Conservation (phyloP, 2,888 invertebrate species). For the Nemurella pictetii region DNA sequence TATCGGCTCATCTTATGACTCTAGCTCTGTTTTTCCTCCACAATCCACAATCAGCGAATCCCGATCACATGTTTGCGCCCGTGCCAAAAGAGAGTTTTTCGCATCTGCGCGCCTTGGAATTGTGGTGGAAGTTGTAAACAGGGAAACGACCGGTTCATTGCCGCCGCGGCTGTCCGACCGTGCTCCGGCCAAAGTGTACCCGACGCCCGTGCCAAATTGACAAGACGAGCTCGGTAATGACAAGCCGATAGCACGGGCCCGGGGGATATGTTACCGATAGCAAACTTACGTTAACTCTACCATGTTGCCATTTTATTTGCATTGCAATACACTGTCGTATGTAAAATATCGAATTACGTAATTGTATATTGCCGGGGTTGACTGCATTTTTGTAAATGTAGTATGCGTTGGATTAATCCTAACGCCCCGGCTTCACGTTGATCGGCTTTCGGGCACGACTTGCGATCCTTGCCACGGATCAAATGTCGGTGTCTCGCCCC, state of each 20-base stretch:
- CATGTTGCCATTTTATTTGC: no score
- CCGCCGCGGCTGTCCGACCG: background rate
- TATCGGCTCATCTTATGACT: background rate
- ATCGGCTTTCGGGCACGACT: background rate
- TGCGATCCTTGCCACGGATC: background rate
- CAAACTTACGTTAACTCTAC: background rate
- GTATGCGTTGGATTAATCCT: background rate
- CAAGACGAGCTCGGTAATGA: background rate
- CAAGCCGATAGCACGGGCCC: background rate
- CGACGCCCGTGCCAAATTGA: background rate
- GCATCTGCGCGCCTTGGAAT: background rate
- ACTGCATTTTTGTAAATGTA: background rate
- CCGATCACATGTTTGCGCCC: background rate
- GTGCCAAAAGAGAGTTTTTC: background rate
- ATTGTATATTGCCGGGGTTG: background rate
- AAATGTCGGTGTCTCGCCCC: background rate
- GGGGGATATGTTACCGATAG: background rate
- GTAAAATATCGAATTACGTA: background rate
- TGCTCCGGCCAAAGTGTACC: no score
- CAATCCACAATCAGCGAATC: background rate
- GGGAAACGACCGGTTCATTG: slow-evolving; percentile 8
- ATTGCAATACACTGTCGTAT: background rate
- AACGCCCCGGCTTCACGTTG: background rate
- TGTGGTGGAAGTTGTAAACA: background rate
- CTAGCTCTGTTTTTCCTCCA: background rate